Evolutionary conservation across 2,797 vertebrate species (phyloP), one percentile per base, ranked within the genome.

Genomic region (Oceanodroma leucorhoa): DNA sequence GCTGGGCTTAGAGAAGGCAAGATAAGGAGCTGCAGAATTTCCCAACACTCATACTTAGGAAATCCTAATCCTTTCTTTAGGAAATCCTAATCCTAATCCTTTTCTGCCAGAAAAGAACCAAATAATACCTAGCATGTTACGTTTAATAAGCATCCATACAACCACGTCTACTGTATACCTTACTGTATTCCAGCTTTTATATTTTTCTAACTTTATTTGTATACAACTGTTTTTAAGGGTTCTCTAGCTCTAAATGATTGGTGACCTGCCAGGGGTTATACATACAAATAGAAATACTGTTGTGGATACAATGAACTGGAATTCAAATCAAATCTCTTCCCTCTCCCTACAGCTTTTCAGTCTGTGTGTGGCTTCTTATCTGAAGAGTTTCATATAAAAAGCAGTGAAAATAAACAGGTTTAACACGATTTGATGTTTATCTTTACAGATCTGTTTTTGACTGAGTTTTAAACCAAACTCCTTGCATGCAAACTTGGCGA

Each of bases 381-480:
- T 79, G 41, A 58, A 86, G 14, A 69, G 57, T 65, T 90, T 54
- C 7, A 12, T 41, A 38, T 43, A 34, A 91, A 72, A 89, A 86
- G 8, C 40, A 76, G 40, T 57, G 29, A 73, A 72, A 90, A 62
- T 40, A 94, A 94, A 96, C 90, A 91, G 89, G 89, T 91, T 66
- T 55, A 90, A 81, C 93, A 79, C 65, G 77, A 90, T 88, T 70
- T 60, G 40, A 62, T 48, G 27, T 90, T 96, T 93, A 94, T 94
- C 77, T 95, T 0, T 0, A 65, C 36, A 70, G 62, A 90, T 94
- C 89, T 76, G 19, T 30, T 71, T 36, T 51, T 87, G 40, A 45
- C 38, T 41, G 60, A 89, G 30, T 53, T 87, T 76, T 79, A 65
- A 78, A 75, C 50, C 0, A 2, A 94, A 60, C 46, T 77, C 36